phyloP scores from a whole-genome alignment of 2,888 invertebrate species.

The Cosmia pyralina region DNA sequence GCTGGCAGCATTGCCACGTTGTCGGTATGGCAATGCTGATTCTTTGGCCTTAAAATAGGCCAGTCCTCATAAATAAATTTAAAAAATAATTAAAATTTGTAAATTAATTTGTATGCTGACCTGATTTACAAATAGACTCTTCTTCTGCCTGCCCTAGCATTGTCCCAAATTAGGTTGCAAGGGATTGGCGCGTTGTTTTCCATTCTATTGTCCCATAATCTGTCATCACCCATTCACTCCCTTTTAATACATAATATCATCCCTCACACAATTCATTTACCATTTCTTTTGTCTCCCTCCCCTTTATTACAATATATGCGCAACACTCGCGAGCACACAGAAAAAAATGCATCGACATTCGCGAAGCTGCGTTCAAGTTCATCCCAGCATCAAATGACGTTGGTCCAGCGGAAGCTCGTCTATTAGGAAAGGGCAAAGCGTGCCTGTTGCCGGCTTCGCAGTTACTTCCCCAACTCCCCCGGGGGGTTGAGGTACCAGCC shows the following conservation, averaged over 20 bases:
- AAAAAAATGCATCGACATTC: neutral
- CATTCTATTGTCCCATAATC: neutral
- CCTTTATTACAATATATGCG: neutral
- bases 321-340: neutral
- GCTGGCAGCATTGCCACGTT: too few relatives aligned
- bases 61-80: too few relatives aligned
- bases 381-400: neutral
- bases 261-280: neutral
- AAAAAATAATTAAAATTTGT: too few relatives aligned
- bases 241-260: neutral
- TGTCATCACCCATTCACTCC: neutral
- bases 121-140: neutral
- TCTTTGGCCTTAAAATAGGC: too few relatives aligned
- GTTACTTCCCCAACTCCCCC: neutral
- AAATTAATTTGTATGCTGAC: too few relatives aligned
- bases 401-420: neutral
- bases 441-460: conserved; percentile 10
- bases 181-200: neutral
- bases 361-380: conserved; percentile 29
- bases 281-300: neutral
- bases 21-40: too few relatives aligned
- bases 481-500: conserved; percentile 17
- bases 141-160: neutral
- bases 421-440: conserved; percentile 1
- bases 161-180: neutral